Evolutionary conservation across 92 coral and sea anemone genomes (phyloP).

Genomic region (Meandrina meandrites): DNA sequence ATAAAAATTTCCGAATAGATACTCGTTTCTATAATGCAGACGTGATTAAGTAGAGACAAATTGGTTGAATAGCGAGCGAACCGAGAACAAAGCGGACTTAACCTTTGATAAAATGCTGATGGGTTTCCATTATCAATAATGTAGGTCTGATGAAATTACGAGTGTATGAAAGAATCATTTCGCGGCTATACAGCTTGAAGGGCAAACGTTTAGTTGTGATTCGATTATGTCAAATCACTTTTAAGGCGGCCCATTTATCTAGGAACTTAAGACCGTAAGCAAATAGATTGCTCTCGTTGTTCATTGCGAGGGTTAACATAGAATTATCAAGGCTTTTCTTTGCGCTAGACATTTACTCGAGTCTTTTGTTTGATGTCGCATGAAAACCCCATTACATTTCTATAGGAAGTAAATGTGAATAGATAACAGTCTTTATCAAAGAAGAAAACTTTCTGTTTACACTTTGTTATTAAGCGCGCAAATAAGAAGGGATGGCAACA

Average conservation of each 20-base stretch:
- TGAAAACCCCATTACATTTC: constrained; percentile 87
- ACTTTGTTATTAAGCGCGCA: constrained; percentile 49
- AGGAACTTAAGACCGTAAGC: constrained; percentile 63
- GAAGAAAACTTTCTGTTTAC: constrained; percentile 73
- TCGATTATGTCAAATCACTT: constrained; percentile 78
- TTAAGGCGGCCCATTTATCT: constrained; percentile 44
- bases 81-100: constrained; percentile 68
- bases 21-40: constrained; percentile 41
- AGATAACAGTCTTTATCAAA: constrained; percentile 81
- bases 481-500: constrained; percentile 39
- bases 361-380: constrained; percentile 78
- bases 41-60: constrained; percentile 64
- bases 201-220: constrained; percentile 63
- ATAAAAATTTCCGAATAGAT: constrained; percentile 26
- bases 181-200: constrained; percentile 47
- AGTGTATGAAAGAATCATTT: constrained; percentile 58
- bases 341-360: constrained; percentile 64
- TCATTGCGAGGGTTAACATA: constrained; percentile 54
- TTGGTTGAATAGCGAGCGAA: constrained; percentile 65
- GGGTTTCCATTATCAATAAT: constrained; percentile 61
- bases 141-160: constrained; percentile 72
- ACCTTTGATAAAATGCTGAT: constrained; percentile 68
- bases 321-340: constrained; percentile 67
- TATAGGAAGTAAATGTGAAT: constrained; percentile 77
- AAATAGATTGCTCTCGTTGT: constrained; percentile 51